Percentiles rank a stretch among this genome's conserved stretches.
Conservation (phyloP, 2,113 vertebrate genomes). For the Catharus minimus region DNA sequence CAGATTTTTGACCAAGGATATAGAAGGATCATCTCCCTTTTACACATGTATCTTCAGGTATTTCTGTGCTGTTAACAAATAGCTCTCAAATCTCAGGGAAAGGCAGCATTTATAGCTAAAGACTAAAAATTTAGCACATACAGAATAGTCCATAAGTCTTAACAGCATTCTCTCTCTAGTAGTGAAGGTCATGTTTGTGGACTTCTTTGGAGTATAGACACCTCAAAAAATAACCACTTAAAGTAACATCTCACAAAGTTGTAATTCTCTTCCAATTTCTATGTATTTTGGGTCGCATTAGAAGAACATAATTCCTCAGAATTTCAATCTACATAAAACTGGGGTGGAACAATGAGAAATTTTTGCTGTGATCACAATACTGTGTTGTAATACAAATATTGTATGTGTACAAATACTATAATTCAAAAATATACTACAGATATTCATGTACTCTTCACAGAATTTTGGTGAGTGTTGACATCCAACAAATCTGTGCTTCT, state of each 20-base stretch:
- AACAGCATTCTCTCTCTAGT: not conserved
- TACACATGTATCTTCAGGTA: not conserved
- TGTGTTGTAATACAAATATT: not conserved
- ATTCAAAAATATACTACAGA: not conserved
- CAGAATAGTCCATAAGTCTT: not conserved
- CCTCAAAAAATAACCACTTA: not conserved
- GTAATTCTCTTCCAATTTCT: not conserved
- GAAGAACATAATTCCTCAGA: not conserved
- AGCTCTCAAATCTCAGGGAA: not conserved
- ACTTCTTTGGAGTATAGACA: not conserved
- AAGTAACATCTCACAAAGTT: not conserved
- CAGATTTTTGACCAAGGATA: not conserved
- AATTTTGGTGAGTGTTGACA: not conserved
- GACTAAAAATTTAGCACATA: not conserved
- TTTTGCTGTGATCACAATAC: not conserved
- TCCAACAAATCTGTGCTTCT: not conserved
- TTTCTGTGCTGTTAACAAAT: not conserved
- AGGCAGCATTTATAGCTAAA: not conserved
- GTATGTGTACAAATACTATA: not conserved
- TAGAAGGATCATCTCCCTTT: not conserved
- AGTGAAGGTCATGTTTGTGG: not conserved
- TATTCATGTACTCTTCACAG: not conserved
- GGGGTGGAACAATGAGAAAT: not conserved
- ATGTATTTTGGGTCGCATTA: not conserved
- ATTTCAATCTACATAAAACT: not conserved